phyloP scores from a whole-genome alignment of 2,797 vertebrate species.

The Helostoma temminkii region DNA sequence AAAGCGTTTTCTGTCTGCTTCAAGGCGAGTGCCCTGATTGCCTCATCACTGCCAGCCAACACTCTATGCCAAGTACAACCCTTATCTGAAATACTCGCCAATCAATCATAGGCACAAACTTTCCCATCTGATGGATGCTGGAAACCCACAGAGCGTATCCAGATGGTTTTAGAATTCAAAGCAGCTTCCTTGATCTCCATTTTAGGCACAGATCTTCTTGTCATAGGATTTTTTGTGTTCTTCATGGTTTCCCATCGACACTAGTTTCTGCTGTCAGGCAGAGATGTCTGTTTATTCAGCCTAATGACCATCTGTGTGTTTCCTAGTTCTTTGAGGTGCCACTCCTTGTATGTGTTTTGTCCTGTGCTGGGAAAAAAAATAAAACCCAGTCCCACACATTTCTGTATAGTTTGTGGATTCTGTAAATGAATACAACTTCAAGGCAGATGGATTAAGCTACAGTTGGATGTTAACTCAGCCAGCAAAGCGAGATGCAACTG shows the following conservation, averaged over 20 bases:
- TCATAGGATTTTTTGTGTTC: constrained; percentile 40
- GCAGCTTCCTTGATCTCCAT: constrained; percentile 47
- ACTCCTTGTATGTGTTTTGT: constrained; percentile 27
- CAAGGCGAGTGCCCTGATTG: constrained; percentile 74
- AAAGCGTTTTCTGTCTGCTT: constrained; percentile 69
- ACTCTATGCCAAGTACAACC: constrained; percentile 63
- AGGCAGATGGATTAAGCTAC: constrained; percentile 39
- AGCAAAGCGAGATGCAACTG: constrained; percentile 20
- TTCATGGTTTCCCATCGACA: constrained; percentile 37
- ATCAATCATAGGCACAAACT: constrained; percentile 76
- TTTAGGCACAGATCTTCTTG: constrained; percentile 25
- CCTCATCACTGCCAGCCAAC: constrained; percentile 73
- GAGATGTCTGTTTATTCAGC: constrained; percentile 26
- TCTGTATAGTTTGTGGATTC: constrained; percentile 39
- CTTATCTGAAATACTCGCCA: constrained; percentile 77
- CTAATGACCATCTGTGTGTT: constrained; percentile 55
- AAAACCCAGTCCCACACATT: constrained; percentile 20
- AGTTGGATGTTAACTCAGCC: constrained; percentile 37
- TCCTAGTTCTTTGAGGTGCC: constrained; percentile 29
- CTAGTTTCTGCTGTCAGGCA: constrained; percentile 50
- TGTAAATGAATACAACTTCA: constrained; percentile 46
- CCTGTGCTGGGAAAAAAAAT: constrained; percentile 18
- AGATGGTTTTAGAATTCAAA: constrained; percentile 66
- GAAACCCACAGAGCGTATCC: constrained; percentile 60
- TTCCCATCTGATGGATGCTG: constrained; percentile 64